Base-by-base conservation (phyloP, 1,140 invertebrate genomes). In the Apis cerana region DNA sequence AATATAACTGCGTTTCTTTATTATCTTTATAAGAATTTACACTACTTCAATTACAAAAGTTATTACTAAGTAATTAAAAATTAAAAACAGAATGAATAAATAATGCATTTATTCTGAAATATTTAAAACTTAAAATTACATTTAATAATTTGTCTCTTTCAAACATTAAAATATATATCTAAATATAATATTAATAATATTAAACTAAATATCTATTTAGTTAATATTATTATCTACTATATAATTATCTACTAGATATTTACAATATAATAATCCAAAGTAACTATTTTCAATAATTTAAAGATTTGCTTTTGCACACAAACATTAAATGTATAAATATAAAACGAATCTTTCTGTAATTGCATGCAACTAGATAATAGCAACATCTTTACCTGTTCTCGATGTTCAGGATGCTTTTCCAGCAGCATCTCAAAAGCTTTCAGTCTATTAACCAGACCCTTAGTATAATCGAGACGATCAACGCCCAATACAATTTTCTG, bases 381-480 rank as follows among this genome's bases (percentile, higher is more conserved):
- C 2, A 4, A 58, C 5, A 68, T 69, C 52, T 52, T 64, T 7
- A 98, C 97, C 91, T 98, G 96, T 91, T 97, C 97, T 76, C 96
- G 96, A 90, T 98, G 97, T 91, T 98, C 97, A 0, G 97, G 98
- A 93, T 98, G 96, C 87, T 97, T 98, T 83, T 98, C 96, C 27
- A 99, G 92, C 56, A 99, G 94, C 83, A 96, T 95, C 92, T 98
- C 97, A 87, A 98, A 98, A 1, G 97, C 97, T 93, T 96, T 96
- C 9, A 99, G 93, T 83, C 97, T 95, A 88, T 98, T 96, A 3
- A 98, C 97, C 71, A 99, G 93, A 9, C 98, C 98, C 95, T 99
- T 99, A 5, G 98, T 98, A 89, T 98, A 99, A 93, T 99, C 98
- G 68, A 98, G 94, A 78, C 98, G 96, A 92, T 98, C 98, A 17